Evolutionary conservation across 2,113 vertebrate genomes (phyloP).

Genomic region (Pontoporia blainvillei): DNA sequence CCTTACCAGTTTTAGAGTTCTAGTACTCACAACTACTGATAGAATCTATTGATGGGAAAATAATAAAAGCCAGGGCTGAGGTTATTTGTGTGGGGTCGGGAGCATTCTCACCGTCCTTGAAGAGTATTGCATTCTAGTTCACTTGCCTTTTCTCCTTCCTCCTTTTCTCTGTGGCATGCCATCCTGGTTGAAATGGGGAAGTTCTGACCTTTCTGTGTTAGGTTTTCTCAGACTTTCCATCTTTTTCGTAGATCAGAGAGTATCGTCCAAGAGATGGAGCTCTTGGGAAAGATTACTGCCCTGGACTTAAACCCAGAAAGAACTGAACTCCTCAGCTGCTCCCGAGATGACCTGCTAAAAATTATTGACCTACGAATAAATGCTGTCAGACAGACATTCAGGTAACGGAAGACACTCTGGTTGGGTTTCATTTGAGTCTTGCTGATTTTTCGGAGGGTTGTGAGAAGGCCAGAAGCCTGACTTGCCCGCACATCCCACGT

Average conservation of each 20-base stretch:
- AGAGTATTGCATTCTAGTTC: accelerated
- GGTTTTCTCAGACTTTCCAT: not conserved
- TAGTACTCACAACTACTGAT: not conserved
- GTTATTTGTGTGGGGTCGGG: too few relatives aligned
- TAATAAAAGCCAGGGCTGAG: accelerated
- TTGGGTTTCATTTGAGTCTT: accelerated
- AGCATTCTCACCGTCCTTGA: accelerated
- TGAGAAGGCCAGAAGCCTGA: accelerated
- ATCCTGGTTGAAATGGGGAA: not conserved
- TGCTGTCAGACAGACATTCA: conserved; percentile 89
- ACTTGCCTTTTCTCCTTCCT: not conserved
- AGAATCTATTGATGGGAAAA: not conserved
- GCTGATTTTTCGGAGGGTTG: not conserved
- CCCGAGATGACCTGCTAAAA: conserved; percentile 94
- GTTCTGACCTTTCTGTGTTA: not conserved
- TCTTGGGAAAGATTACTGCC: conserved; percentile 93
- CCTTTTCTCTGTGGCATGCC: not conserved
- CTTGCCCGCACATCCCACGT: too few relatives aligned
- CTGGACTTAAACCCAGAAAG: conserved; percentile 95
- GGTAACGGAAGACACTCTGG: conserved; percentile 75
- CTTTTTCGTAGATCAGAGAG: conserved; percentile 87
- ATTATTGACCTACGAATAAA: conserved; percentile 92
- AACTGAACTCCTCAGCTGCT: conserved; percentile 94
- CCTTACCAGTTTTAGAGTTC: not conserved
- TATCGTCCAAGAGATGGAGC: conserved; percentile 91